These are phyloP conservation scores for Leptarthrus brevirostris DNA, from an alignment of 2,888 invertebrate species.

Conservation along the genomic window DNA sequence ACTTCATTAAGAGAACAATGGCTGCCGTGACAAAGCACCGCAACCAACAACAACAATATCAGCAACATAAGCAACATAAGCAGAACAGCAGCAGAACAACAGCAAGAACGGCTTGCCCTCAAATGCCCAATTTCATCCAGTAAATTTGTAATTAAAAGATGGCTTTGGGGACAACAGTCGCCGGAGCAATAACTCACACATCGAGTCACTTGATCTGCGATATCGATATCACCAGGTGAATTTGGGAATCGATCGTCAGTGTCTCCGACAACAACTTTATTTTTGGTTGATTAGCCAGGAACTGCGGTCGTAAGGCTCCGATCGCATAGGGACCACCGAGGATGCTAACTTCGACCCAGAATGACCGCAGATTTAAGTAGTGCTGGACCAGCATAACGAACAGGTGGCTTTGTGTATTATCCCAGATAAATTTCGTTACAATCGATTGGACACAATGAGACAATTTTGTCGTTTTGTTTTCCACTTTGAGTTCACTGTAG, in stretches of 20 bases:
- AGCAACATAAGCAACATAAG: not conserved
- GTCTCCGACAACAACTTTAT: conserved; percentile 26
- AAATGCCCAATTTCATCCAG: not conserved
- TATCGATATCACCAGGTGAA: conserved; percentile 7
- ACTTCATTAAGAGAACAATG: conserved; percentile 32
- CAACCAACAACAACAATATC: not conserved
- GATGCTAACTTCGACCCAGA: not conserved
- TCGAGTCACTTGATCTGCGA: not conserved
- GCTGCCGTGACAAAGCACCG: conserved; percentile 15
- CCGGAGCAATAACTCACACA: conserved; percentile 25
- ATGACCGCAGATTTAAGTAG: conserved; percentile 37
- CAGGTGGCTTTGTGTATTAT: conserved; percentile 33
- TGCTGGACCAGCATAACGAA: conserved; percentile 7
- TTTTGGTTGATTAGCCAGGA: conserved; percentile 40
- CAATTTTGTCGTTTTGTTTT: conserved; percentile 11
- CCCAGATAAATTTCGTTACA: conserved; percentile 41
- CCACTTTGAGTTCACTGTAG: not conserved
- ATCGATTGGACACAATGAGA: conserved; percentile 43
- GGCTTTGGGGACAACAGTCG: not conserved
- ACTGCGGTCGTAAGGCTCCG: conserved; percentile 25
- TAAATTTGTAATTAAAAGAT: not conserved
- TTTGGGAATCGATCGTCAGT: not conserved
- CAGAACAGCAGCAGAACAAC: no score
- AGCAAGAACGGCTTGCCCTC: no score
- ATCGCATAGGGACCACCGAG: conserved; percentile 11